Evolutionary conservation across 2,888 invertebrate genomes (phyloP).

Genomic region (Cancer borealis): DNA sequence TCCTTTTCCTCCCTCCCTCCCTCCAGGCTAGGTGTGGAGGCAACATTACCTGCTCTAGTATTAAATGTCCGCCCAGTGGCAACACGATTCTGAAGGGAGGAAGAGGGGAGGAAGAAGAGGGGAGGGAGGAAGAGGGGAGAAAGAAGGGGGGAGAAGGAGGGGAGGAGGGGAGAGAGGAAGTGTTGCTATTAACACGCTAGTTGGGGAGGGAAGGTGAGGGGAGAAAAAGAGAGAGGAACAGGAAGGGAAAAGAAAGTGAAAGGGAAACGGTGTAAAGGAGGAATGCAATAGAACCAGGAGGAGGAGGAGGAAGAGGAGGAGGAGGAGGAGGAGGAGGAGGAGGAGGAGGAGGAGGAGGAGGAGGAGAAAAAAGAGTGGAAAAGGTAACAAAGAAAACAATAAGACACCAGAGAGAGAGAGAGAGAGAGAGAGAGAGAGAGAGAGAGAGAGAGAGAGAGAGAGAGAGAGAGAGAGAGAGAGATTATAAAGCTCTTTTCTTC

Average conservation of each 20-base stretch:
- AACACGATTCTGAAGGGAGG: background rate
- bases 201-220: background rate
- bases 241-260: background rate
- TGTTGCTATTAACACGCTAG: background rate
- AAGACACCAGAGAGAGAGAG: background rate
- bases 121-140: background rate
- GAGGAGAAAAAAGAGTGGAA: constrained; percentile 3
- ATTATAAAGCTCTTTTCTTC: background rate
- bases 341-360: background rate
- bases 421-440: background rate
- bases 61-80: background rate
- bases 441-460: constrained; percentile 21
- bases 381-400: background rate
- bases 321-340: background rate
- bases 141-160: background rate
- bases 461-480: constrained; percentile 38
- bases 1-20: background rate
- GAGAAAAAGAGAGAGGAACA: background rate
- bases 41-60: background rate
- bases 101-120: background rate
- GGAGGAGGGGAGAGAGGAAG: background rate
- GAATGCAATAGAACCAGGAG: background rate
- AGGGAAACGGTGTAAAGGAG: background rate
- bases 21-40: background rate
- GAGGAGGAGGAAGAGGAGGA: background rate